Base-by-base conservation (phyloP, 1,140 invertebrate species). In the Tetragnatha versicolor region DNA sequence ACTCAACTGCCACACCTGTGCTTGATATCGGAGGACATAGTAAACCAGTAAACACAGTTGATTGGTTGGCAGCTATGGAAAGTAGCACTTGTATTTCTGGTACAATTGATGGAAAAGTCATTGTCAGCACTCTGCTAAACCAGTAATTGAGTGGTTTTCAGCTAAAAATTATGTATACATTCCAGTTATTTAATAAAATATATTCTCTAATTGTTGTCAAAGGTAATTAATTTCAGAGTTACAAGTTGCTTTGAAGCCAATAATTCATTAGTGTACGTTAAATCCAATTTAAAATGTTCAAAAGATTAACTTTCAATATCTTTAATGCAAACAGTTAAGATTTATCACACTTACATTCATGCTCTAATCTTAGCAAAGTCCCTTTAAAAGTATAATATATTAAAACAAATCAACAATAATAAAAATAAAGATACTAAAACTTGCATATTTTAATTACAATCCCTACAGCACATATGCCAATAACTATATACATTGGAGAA, bases 11-110 rank as follows among this genome's bases (percentile, higher is more conserved):
- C 9, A 47, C 65, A 27, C 53, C 63, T 51, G 76, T 69, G 9
- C 49, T 79, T 20, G 65, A 79, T 69, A 81, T 91, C 17, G 88
- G 88, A 27, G 89, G 89, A 51, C 90, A 91, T 78, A 88, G 86
- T 76, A 85, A 86, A 37, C 87, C 89, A 0, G 82, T 89, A 9
- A 83, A 87, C 14, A 90, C 90, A 33, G 90, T 90, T 58, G 90
- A 92, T 83, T 91, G 90, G 90, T 89, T 89, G 12, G 89, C 87
- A 33, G 88, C 89, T 12, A 88, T 89, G 83, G 89, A 90, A 82
- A 90, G 89, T 31, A 87, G 88, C 37, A 89, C 89, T 22, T 91
- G 90, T 82, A 86, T 91, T 51, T 90, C 89, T 53, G 90, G 89
- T 35, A 88, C 89, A 6, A 85, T 87, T 42, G 89, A 91, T 82